A percentile compares a stretch with the other conserved stretches of the same genome.
Evolutionary conservation across 2,888 invertebrate genomes (phyloP).

Genomic region (Hedya salicella): DNA sequence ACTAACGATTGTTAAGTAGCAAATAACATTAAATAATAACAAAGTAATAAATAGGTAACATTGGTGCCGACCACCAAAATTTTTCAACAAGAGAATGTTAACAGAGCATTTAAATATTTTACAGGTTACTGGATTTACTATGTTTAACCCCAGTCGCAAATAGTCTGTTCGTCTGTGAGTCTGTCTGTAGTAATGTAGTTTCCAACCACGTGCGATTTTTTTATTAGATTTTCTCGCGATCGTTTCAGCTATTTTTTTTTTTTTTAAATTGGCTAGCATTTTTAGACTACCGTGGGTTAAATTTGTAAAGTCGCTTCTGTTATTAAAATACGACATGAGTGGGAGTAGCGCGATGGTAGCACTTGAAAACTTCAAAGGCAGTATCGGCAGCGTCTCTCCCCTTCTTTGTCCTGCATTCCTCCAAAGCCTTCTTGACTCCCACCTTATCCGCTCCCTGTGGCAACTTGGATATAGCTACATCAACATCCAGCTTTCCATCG

Average conservation of each 20-base stretch:
- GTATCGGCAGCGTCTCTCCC: conserved; percentile 57
- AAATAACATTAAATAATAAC: background rate
- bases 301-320: too few species aligned
- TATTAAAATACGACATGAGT: conserved; percentile 56
- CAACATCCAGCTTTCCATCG: conserved; percentile 60
- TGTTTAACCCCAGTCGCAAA: too few species aligned
- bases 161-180: too few species aligned
- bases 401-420: conserved; percentile 53
- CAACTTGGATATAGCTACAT: conserved; percentile 56
- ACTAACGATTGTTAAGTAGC: background rate
- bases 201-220: too few species aligned
- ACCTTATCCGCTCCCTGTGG: conserved; percentile 51
- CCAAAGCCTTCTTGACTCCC: conserved; percentile 54
- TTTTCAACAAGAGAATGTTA: background rate
- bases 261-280: too few species aligned
- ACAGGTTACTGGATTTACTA: too few species aligned
- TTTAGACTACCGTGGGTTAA: too few species aligned
- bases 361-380: conserved; percentile 57
- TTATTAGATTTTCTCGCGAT: too few species aligned
- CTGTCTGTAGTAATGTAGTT: too few species aligned
- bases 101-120: too few species aligned
- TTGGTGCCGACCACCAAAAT: background rate
- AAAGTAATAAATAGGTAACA: background rate
- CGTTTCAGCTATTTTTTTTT: too few species aligned
- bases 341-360: conserved; percentile 61